Base-by-base conservation (phyloP, 2,888 invertebrate genomes). In the Thereva unica region DNA sequence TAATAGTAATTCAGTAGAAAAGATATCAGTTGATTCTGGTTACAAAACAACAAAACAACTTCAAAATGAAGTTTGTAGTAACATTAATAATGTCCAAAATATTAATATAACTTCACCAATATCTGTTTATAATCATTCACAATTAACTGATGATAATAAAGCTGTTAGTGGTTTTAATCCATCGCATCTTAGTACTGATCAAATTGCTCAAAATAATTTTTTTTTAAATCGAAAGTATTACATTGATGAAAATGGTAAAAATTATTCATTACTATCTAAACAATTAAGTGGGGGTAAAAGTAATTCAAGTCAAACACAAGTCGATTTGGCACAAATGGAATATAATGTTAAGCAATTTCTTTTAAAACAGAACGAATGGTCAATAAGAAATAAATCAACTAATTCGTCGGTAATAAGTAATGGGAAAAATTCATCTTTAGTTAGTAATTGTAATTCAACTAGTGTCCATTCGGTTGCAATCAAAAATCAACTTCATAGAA, bases 341-440 rank as follows among this genome's bases (percentile, higher is more conserved):
- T 88, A 89, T 75, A 89, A 89, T 76, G 89, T 89, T n/a, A 89
- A 89, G 78, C 86, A 88, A 77, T 89, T 89, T 78, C 79, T 89
- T 72, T 82, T 89, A 76, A 88, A 88, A 71, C 81, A 81, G 65
- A 81, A 81, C 66, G 81, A 81, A 71, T 81, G 81, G 81, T 80
- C 80, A 4, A 80, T 80, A 76, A 76, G 78, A 9, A 74, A 72
- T 68, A 64, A 69, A 68, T 57, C 54, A 7, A 38, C 44, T 12
- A 41, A 53, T 12, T 52, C 64, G 7, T 54, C 64, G 7, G 8
- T 45, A 6, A 45, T 35, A 23, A 54, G 34, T 9, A 12, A 35
- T 64, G 42, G 38, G 23, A n/a, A 44, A 44, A 54, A 42, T 35
- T 53, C 44, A 37, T 35, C 10, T 5, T 44, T 45, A 65, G 57